Base-by-base conservation (phyloP, 2,888 invertebrate genomes). In the Chrysotoxum bicinctum region DNA sequence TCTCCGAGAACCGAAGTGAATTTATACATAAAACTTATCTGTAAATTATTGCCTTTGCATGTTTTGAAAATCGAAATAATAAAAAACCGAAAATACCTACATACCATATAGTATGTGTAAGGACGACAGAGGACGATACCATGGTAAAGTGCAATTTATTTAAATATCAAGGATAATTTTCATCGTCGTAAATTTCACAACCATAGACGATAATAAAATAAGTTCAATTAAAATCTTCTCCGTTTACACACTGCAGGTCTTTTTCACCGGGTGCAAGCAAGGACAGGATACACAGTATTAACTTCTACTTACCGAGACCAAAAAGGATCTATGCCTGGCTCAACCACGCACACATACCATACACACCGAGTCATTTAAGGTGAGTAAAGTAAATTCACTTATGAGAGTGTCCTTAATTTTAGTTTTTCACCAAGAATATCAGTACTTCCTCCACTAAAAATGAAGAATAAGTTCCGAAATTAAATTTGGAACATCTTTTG, bases 141-240 rank as follows among this genome's bases (percentile, higher is more conserved):
- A 85, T 85, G 81, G 72, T 77, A 81, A 73, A 85, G 73, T 81
- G 81, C 76, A 85, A 85, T 85, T 85, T 85, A 85, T 85, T 81
- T 73, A 81, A 85, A 85, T 85, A 81, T 81, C 81, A 81, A 60
- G 62, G 37, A 83, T 73, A 77, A 69, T 81, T 76, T 81, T 56
- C 85, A 77, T 43, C 52, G 21, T 85, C 85, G 85, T 85, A 85
- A 85, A 85, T 85, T 85, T 80, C 69, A 37, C 68, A 81, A 21
- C 81, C 9, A 64, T 76, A 79, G 80, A 85, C 81, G 85, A 73
- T 85, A 85, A 81, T 85, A 85, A 85, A 85, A 85, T 81, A 85
- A 80, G 85, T 85, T 85, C 85, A 85, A 85, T 85, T 85, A 85
- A 73, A 81, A 85, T 80, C 21, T 32, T 73, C 85, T 79, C 83